Base-by-base conservation (phyloP, 2,888 invertebrate genomes). In the Alloscopus bannaensis region DNA sequence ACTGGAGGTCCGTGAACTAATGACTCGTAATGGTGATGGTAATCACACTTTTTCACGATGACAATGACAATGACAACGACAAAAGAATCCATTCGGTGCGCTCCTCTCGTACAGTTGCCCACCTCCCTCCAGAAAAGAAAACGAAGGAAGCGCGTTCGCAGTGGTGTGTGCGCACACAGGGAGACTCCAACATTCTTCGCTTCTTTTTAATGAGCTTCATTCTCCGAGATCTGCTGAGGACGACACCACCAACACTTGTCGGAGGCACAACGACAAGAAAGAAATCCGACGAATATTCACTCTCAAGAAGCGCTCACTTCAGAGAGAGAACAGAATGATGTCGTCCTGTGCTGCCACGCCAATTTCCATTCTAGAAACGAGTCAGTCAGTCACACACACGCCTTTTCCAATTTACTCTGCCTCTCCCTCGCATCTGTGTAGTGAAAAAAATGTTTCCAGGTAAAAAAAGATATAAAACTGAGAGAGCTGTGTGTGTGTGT, bases 1-100 rank as follows among this genome's bases (percentile, higher is more conserved):
- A 55, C n/a, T n/a, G n/a, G 24, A 69, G 69, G 69, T 64, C 59
- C 57, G 47, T 57, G 57, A 75, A 75, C 75, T 75, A 75, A 75
- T 75, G 75, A 75, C 75, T 75, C 66, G 68, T 60, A 75, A 75
- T 75, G 75, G 65, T 55, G 73, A 73, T 73, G 57, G 73, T 66
- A 77, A 77, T 69, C 69, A 69, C 69, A 62, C 69, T 62, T 55
- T 55, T 69, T 62, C 50, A 64, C 72, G 42, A 66, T 72, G 79
- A 79, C 79, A 79, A 72, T 79, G 71, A 57, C 70, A 79, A 65
- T 40, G 71, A 57, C 70, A 79, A 65, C 42, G 68, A 69, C 72
- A 73, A 62, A 55, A 76, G 77, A 42, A 72, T 59, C 45, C 65
- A 65, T 65, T 65, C 40, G 8, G n/a, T n/a, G n/a, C n/a, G n/a